Conservation (phyloP, 2,113 vertebrate genomes). For the Pituophis catenifer region DNA sequence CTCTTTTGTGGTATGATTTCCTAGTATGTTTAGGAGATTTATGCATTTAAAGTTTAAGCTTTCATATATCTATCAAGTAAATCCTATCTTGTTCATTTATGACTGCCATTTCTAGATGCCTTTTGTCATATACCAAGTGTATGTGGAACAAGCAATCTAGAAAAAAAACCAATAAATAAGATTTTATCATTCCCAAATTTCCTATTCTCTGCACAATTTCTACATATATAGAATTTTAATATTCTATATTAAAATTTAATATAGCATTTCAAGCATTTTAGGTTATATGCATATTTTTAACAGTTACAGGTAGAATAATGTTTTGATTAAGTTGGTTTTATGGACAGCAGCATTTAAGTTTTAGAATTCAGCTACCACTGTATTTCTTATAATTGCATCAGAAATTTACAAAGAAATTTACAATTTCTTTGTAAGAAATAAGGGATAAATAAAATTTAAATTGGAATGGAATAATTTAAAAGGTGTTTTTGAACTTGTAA, state of each 20-base stretch:
- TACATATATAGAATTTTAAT: neutral
- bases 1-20: neutral
- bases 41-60: neutral
- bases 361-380: neutral
- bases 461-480: neutral
- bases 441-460: neutral
- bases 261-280: neutral
- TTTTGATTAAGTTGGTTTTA: neutral
- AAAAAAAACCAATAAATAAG: neutral
- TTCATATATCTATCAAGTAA: neutral
- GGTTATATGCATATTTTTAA: neutral
- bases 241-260: neutral
- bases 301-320: neutral
- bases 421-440: neutral
- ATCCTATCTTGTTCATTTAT: neutral
- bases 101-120: neutral
- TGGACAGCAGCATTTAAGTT: neutral
- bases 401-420: neutral
- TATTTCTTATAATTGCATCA: neutral
- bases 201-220: neutral
- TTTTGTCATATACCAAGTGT: neutral
- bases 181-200: neutral
- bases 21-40: neutral
- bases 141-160: neutral
- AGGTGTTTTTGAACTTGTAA: neutral